Evolutionary conservation across 2,888 invertebrate species (phyloP), one percentile per base, ranked within the genome.

Genomic region (Halictus quadricinctus): DNA sequence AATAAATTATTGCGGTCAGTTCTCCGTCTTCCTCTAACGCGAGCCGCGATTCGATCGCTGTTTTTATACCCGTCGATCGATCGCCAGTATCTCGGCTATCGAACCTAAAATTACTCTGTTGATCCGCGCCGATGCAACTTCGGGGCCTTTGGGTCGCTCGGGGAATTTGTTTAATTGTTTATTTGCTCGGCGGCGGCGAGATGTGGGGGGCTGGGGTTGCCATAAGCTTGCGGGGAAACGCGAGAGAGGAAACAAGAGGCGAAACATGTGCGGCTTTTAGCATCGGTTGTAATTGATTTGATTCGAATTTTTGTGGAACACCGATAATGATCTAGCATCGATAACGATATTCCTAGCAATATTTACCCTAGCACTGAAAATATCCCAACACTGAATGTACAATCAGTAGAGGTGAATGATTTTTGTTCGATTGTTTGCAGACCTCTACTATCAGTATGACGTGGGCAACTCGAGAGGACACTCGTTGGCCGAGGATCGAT

Each of bases 381-480:
- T 36, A 43, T 43, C 43, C 43, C 8, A 43, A 8, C 7, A 43
- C 43, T 0, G 43, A 46, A 13, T 46, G 12, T 46, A 13, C 7
- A 18, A 54, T 54, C 25, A 25, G 12, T 3, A 25, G 25, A 25
- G 13, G 25, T 13, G 12, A 64, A 64, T 64, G 15, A n/a, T 64
- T 7, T 64, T 66, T 36, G 66, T 36, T 66, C 36, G 66, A 66
- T 41, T 72, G 8, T 21, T 91, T 89, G 0, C 90, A 93, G 93
- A 89, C 81, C 75, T 54, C 6, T 86, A 89, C 29, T 87, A 69
- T 18, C 36, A 88, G 77, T 90, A 91, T 72, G 84, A 87, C 18
- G 87, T 92, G 75, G 85, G 74, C 2, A 75, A 75, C 2, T 80
- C 84, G 60, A 75, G 60, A n/a, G 77, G 79, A 21, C 84, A 77